Evolutionary conservation across 2,113 vertebrate genomes (phyloP), one percentile per base, ranked within the genome.

Genomic region (Burhinus oedicnemus): DNA sequence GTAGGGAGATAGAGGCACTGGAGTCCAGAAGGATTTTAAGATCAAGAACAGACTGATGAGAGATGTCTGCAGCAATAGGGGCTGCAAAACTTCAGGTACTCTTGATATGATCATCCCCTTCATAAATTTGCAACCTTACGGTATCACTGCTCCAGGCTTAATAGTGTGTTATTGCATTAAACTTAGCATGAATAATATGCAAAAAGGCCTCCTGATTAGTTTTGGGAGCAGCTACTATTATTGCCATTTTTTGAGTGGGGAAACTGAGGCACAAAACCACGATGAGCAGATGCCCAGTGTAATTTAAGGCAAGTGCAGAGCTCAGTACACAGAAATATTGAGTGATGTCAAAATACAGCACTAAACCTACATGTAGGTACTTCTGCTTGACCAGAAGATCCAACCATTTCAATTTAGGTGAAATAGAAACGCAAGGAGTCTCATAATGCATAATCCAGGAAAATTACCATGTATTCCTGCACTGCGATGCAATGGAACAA

Each of bases 361-460:
- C 16, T 12, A 12, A 74, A 21, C 7, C 7, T 3, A 1, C 0
- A 5, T 21, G 5, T 1, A 4, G 22, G 32, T 0, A 1, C 32
- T 42, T 18, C 30, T 76, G 38, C 68, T 11, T 2, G 11, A 82
- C 60, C 55, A 30, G 44, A 45, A 60, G 64, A 11, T 12, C 34
- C 6, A 19, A 11, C 19, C 17, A 3, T 64, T 55, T 12, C 29
- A 11, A 4, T 6, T n/a, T 1, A 51, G 38, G 26, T 30, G n/a
- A 26, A 40, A 12, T 5, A n/a, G 27, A 38, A 61, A 7, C 1
- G 2, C 15, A 2, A 42, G 16, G 62, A 58, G 32, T 9, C 58
- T 44, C 54, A 0, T 1, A 11, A 45, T 0, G 40, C 54, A 0
- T 1, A 11, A 45, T 0, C 32, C 71, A 8, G 40, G 40, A 40